Evolutionary conservation across 2,113 vertebrate species (phyloP).

Genomic region (Alethe castanea): DNA sequence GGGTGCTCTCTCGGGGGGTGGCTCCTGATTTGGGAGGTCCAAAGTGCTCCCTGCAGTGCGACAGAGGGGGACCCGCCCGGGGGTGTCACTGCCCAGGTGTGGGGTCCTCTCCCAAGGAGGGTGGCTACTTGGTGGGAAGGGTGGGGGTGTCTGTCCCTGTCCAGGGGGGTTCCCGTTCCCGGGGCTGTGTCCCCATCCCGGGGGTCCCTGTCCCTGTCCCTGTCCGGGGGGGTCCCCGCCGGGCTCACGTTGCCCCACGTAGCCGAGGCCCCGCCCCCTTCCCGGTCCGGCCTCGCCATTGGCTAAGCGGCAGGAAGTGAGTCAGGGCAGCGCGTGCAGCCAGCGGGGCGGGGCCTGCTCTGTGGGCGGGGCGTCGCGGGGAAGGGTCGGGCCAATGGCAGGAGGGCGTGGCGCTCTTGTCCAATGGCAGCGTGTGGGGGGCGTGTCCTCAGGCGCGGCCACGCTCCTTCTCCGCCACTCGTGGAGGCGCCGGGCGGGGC

Average conservation of each 20-base stretch:
- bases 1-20: too few relatives aligned
- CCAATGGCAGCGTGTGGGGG: neutral
- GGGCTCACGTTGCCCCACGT: neutral
- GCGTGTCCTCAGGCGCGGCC: neutral
- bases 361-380: neutral
- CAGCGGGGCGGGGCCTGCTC: neutral
- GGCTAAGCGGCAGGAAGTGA: neutral
- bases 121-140: neutral
- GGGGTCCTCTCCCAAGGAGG: neutral
- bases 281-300: neutral
- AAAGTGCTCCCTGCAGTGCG: neutral
- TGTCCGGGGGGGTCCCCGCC: too few relatives aligned
- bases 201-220: neutral
- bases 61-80: neutral
- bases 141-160: too few relatives aligned
- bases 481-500: neutral
- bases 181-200: neutral
- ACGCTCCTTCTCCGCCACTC: neutral
- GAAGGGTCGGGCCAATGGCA: neutral
- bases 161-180: rapidly evolving
- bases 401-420: neutral
- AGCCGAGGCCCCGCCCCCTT: neutral
- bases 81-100: too few relatives aligned
- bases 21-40: neutral
- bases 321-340: neutral